Base-by-base conservation (phyloP, 1,140 invertebrate species). In the Brevipalpus yothersi region DNA sequence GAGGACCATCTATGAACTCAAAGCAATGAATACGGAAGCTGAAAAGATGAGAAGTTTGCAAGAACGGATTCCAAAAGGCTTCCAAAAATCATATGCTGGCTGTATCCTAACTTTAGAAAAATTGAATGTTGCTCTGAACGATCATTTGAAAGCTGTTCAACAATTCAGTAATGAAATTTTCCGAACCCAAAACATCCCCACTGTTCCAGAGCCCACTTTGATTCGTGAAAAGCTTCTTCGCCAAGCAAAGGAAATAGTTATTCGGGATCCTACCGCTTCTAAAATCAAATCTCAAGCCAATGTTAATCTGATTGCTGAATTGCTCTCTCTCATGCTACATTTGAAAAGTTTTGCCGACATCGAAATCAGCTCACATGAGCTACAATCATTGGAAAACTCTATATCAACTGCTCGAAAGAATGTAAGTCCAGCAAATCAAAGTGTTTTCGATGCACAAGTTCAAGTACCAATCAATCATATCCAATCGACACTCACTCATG, bases 381-480 rank as follows among this genome's bases (percentile, higher is more conserved):
- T 92, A 58, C 86, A 89, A 72, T 86, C 93, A 40, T 74, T 96
- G 13, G 83, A 92, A 75, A 88, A 88, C 41, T 89, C 88, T 31
- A 80, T 95, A 71, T 80, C 84, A 65, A 83, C 90, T 67, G 86
- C 94, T 42, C 83, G 84, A 72, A 77, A 79, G 31, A 83, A 82
- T 70, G 68, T 93, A 23, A 79, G 79, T 67, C 78, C 79, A 11
- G 74, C 78, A 51, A 91, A 93, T 73, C 78, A 84, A 62, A 79
- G 69, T 68, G 75, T 81, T 31, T 95, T 94, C 73, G 84, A 90
- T 71, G 87, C 86, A 72, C 80, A 80, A 68, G 81, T 95, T 13
- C 88, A 94, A 73, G 80, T 87, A 63, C 87, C 91, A 64, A 82
- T 93, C 75, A 85, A 90, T 68, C 84, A 87, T 68, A 91, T 94